Conservation (phyloP, 2,797 vertebrate species). For the Acanthis flammea region DNA sequence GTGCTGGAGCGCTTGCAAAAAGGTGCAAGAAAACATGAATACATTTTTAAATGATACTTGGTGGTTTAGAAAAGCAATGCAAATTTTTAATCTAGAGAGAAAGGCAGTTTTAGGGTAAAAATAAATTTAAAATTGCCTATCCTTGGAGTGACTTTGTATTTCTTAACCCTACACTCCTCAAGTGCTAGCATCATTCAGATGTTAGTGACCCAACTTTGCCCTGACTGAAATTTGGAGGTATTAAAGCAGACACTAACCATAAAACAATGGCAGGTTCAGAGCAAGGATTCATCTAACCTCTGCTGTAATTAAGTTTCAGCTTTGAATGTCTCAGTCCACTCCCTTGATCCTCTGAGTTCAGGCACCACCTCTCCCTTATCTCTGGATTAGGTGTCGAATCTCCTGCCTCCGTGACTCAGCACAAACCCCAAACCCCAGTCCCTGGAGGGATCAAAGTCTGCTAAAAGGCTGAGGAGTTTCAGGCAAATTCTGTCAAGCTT, state of each 20-base stretch:
- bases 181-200: neutral
- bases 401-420: conserved; percentile 38
- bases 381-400: neutral
- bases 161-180: neutral
- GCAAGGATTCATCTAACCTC: neutral
- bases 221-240: conserved; percentile 15
- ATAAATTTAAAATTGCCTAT: neutral
- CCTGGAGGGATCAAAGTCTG: conserved; percentile 30
- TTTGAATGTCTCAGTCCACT: conserved; percentile 24
- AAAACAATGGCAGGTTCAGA: conserved; percentile 39
- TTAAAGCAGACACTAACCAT: conserved; percentile 29
- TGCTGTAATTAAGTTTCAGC: conserved; percentile 39
- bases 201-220: neutral
- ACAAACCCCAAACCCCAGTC: neutral
- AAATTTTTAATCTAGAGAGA: neutral
- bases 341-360: conserved; percentile 14
- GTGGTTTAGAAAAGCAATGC: conserved; percentile 43
- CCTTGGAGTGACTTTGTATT: neutral
- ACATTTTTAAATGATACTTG: conserved; percentile 54
- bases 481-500: conserved; percentile 54
- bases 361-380: neutral
- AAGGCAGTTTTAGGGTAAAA: neutral
- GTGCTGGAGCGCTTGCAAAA: conserved; percentile 70
- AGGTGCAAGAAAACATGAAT: conserved; percentile 58
- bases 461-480: conserved; percentile 46